These are phyloP conservation scores for Ennomos fuscantarius DNA, from an alignment of 2,888 invertebrate species.

Conservation along the genomic window DNA sequence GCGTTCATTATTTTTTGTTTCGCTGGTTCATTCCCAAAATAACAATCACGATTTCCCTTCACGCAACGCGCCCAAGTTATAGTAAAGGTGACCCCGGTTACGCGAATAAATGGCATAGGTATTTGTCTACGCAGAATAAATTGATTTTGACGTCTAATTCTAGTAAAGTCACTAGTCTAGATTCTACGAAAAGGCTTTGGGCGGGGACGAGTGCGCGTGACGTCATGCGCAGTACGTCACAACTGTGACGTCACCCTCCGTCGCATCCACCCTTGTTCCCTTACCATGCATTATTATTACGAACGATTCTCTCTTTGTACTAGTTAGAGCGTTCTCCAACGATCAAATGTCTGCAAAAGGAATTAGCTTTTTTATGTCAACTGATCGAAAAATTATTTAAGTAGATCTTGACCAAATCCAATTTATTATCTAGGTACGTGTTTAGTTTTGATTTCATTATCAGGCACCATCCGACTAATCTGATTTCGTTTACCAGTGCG, in stretches of 20 bases:
- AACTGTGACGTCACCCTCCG: constrained; percentile 51
- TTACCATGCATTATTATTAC: constrained; percentile 10
- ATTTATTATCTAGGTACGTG: neutral
- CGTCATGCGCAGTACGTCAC: constrained; percentile 66
- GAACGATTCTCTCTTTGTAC: neutral
- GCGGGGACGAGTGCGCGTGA: constrained; percentile 43
- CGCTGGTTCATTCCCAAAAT: constrained; percentile 5
- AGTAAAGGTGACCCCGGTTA: constrained; percentile 26
- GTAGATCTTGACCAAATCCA: constrained; percentile 3
- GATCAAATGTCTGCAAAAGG: too few relatives aligned
- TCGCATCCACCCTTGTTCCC: constrained; percentile 28
- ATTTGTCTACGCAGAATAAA: constrained; percentile 18
- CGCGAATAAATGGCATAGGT: constrained; percentile 2
- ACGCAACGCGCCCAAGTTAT: constrained; percentile 19
- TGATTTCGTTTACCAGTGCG: constrained; percentile 6
- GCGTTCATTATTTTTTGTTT: constrained; percentile 9
- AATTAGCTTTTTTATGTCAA: neutral
- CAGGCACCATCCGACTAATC: constrained; percentile 1
- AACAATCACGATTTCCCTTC: constrained; percentile 13
- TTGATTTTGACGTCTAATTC: constrained; percentile 20
- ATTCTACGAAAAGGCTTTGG: constrained; percentile 24
- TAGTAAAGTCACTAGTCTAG: constrained; percentile 20
- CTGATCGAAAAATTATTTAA: constrained; percentile 8
- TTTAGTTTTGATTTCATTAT: constrained; percentile 24
- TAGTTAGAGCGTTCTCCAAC: too few relatives aligned